Base-by-base conservation (phyloP, 2,113 vertebrate species). In the Cephalopholis sonnerati region DNA sequence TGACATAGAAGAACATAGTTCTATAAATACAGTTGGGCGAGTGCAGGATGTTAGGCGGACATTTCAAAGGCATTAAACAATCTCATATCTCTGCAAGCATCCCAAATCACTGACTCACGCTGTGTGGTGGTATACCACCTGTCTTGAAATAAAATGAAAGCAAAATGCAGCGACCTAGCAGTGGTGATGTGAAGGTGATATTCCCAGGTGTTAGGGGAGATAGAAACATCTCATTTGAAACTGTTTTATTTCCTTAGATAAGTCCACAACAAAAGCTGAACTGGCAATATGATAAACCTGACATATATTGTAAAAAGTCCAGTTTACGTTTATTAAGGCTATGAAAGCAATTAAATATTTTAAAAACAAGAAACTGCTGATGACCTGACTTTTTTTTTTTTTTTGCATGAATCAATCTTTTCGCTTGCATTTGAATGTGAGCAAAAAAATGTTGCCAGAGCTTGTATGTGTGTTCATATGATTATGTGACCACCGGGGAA, bases 21-120 rank as follows among this genome's bases (percentile, higher is more conserved):
- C 90, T 95, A 95, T 91, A 95, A 94, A 95, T 94, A 96, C 75
- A 90, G 84, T 41, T 77, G 36, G 57, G 74, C 5, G 32, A 89
- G 48, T 39, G 54, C 4, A 24, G 20, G 39, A 71, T 77, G 85
- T 64, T 55, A 25, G 59, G 57, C 2, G 4, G 69, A 86, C 75
- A 77, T 87, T 86, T 78, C 79, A 84, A 86, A 83, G 72, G 50
- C 69, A 90, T 80, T 77, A 68, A 79, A 87, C 57, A 86, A 77
- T 84, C 73, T 51, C 22, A 53, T 76, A 81, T 71, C 54, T 82
- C 41, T 74, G 32, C 55, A 51, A 55, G 53, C 79, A 67, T 61
- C 59, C 12, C 27, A 63, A 73, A 87, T 74, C 32, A 53, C 57
- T 68, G 64, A 73, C 53, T 81, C 61, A 53, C 41, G 15, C 46